Percentiles rank a stretch among this genome's conserved stretches.
Evolutionary conservation across 2,888 invertebrate genomes (phyloP).

Genomic region (Nycteola revayana): DNA sequence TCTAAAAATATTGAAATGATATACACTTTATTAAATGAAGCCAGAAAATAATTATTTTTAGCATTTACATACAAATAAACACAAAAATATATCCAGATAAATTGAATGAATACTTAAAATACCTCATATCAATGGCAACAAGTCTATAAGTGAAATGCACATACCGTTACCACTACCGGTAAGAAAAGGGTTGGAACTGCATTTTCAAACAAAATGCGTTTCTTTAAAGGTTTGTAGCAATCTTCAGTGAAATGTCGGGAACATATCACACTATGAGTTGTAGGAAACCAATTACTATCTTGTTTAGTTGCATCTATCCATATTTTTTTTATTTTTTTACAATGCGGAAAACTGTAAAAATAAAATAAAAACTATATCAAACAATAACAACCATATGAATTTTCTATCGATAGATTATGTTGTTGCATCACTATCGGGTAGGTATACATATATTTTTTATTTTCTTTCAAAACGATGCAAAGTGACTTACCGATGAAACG

Average conservation of each 20-base stretch:
- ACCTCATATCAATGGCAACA: too few species aligned
- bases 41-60: neutral
- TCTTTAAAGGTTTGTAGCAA: neutral
- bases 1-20: neutral
- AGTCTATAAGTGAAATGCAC: too few species aligned
- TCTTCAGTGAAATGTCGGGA: neutral
- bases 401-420: too few species aligned
- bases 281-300: neutral
- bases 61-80: too few species aligned
- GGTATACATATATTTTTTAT: neutral
- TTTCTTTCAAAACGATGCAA: neutral
- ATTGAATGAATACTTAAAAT: too few species aligned
- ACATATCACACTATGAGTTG: neutral
- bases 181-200: neutral
- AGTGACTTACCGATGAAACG: neutral
- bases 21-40: too few species aligned
- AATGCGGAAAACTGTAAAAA: neutral
- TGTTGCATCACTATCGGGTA: neutral
- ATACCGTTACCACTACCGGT: neutral
- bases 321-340: neutral
- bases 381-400: too few species aligned
- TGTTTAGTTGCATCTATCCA: neutral
- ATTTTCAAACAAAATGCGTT: neutral
- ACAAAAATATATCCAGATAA: too few species aligned
- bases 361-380: neutral